A percentile compares a stretch with the other conserved stretches of the same genome.
Evolutionary conservation across 2,113 vertebrate species (phyloP).

Genomic region (Jacana jacana): DNA sequence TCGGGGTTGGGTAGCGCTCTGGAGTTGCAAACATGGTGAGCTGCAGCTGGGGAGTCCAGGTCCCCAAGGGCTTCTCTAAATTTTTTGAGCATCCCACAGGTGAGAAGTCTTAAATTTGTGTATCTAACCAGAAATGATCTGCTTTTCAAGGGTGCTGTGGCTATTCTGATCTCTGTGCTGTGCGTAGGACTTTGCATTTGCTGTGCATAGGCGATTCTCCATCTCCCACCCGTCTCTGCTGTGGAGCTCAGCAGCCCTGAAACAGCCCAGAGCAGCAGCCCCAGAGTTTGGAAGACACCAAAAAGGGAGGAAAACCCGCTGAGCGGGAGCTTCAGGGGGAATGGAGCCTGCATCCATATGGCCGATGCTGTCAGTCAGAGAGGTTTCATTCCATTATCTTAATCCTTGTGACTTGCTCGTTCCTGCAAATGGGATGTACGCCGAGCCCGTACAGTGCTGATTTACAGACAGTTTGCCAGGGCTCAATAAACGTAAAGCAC

Average conservation of each 20-base stretch:
- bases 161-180: neutral
- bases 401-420: neutral
- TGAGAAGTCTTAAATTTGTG: neutral
- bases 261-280: neutral
- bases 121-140: neutral
- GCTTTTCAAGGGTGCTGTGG: neutral
- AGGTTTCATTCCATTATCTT: neutral
- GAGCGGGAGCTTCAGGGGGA: neutral
- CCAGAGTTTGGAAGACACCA: neutral
- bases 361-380: neutral
- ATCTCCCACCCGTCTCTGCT: neutral
- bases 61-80: neutral
- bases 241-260: neutral
- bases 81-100: neutral
- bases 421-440: neutral
- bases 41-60: neutral
- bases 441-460: neutral
- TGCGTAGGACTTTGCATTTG: neutral
- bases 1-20: neutral
- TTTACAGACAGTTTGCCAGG: constrained; percentile 40
- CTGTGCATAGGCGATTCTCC: neutral
- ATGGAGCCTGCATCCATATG: neutral
- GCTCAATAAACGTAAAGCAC: constrained; percentile 32
- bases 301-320: neutral
- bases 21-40: rapidly evolving